Base-by-base conservation (phyloP, 2,888 invertebrate genomes). In the Brachyopa scutellaris region DNA sequence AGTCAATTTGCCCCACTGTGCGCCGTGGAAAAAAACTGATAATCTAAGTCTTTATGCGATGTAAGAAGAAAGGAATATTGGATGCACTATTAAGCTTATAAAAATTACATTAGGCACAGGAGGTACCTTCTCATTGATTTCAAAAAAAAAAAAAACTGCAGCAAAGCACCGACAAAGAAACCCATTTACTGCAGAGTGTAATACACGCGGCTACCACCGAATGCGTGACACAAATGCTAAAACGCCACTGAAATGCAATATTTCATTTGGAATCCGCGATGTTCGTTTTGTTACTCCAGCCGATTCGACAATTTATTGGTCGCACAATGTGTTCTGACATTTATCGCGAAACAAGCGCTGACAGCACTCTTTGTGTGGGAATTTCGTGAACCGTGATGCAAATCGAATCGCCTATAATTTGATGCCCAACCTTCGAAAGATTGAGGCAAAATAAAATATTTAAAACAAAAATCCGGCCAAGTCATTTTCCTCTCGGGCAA, bases 401-500 rank as follows among this genome's bases (percentile, higher is more conserved):
- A 51, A 59, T 15, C 36, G 21, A 72, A 57, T 78, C 29, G 33
- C 21, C 17, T 7, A 29, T 11, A 72, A 57, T 59, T 59, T 42
- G 5, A 51, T 53, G 15, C 31, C 23, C 33, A 33, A 21, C 29
- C 29, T 19, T 26, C 11, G 13, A 8, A 26, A 1, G 33, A 31
- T 23, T 31, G 33, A 23, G 36, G 66, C 53, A 47, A 72, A 64
- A 59, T 29, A 57, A 64, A 40, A 13, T 33, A n/a, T n/a, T 33
- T 47, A 17, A 19, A 47, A 13, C 15, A 29, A 17, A 53, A 15
- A 23, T 23, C 7, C 11, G 29, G n/a, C 67, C 38, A 67, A 73
- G 29, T 79, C 79, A 79, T 79, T 79, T 79, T 79, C 79, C 73
- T 67, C 73, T 53, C 19, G 26, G 73, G 53, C 47, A 47, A 67